phyloP scores from a whole-genome alignment of 2,797 vertebrate species.

The Austrolebias charrua region DNA sequence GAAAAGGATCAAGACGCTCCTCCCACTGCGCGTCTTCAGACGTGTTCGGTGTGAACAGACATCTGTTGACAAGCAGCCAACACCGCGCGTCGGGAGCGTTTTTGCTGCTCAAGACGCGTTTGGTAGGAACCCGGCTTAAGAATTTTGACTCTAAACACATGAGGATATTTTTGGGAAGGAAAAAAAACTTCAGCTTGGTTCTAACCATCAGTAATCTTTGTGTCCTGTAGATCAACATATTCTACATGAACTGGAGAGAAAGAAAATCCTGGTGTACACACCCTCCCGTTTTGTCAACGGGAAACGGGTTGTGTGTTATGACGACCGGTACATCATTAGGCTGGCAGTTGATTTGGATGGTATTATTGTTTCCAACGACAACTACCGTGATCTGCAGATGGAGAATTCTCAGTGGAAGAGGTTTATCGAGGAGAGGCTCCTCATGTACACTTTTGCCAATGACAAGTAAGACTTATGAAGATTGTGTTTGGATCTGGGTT shows the following conservation, averaged over 20 bases:
- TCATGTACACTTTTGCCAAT: constrained; percentile 91
- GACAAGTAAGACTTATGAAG: constrained; percentile 79
- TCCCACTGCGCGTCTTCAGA: no score
- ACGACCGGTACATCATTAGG: constrained; percentile 90
- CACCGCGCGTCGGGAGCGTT: no score
- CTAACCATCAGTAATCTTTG: not conserved
- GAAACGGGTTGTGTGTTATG: constrained; percentile 87
- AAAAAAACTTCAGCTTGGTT: not conserved
- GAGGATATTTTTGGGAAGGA: no score
- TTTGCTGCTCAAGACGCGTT: no score
- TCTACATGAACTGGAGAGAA: constrained; percentile 83
- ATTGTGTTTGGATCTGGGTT: not conserved
- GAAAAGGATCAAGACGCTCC: no score
- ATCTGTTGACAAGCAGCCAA: no score
- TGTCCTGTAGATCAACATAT: constrained; percentile 81
- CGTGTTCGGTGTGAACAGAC: no score
- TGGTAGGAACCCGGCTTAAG: no score
- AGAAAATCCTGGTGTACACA: constrained; percentile 84
- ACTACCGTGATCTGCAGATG: constrained; percentile 87
- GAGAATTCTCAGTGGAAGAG: constrained; percentile 90
- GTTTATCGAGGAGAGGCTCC: constrained; percentile 89
- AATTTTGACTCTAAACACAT: not conserved
- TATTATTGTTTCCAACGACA: constrained; percentile 91
- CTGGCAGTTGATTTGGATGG: constrained; percentile 84
- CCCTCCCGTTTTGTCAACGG: constrained; percentile 88